Evolutionary conservation across 2,888 invertebrate species (phyloP).

Genomic region (Leucophora obtusa): DNA sequence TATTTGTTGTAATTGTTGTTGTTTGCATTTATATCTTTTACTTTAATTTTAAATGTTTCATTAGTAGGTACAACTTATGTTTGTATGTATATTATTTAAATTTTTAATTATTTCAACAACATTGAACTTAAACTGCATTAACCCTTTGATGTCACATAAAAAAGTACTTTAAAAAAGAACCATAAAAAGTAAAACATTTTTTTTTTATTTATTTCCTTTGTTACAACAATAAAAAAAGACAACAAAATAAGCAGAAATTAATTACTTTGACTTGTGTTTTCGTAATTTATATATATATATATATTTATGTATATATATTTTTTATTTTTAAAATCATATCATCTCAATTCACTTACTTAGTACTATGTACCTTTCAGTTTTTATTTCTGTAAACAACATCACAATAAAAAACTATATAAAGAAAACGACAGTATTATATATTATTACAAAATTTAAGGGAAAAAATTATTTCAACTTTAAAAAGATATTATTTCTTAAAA

Average conservation of each 20-base stretch:
- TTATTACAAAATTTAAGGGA: not conserved
- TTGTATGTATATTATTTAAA: constrained; percentile 7
- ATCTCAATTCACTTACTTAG: not conserved
- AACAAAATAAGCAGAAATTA: constrained; percentile 37
- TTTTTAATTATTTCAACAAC: constrained; percentile 58
- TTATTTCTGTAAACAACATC: not conserved
- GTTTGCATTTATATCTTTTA: constrained; percentile 24
- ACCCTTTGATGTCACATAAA: constrained; percentile 55
- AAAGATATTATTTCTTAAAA: too few species aligned
- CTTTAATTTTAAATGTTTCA: constrained; percentile 1
- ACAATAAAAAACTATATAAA: not conserved
- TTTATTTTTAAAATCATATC: constrained; percentile 2
- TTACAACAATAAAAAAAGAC: constrained; percentile 13
- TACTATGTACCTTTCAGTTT: not conserved
- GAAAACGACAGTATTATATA: not conserved
- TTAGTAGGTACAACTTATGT: not conserved
- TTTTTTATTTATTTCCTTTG: constrained; percentile 52
- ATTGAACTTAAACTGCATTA: constrained; percentile 65
- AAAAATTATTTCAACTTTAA: not conserved
- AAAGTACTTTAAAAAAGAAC: constrained; percentile 47
- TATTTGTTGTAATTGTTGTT: too few species aligned
- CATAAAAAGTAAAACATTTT: constrained; percentile 41
- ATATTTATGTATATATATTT: too few species aligned
- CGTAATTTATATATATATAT: not conserved
- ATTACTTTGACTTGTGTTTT: constrained; percentile 57